Base-by-base conservation (phyloP, 2,888 invertebrate species). In the Heliconius hortense region DNA sequence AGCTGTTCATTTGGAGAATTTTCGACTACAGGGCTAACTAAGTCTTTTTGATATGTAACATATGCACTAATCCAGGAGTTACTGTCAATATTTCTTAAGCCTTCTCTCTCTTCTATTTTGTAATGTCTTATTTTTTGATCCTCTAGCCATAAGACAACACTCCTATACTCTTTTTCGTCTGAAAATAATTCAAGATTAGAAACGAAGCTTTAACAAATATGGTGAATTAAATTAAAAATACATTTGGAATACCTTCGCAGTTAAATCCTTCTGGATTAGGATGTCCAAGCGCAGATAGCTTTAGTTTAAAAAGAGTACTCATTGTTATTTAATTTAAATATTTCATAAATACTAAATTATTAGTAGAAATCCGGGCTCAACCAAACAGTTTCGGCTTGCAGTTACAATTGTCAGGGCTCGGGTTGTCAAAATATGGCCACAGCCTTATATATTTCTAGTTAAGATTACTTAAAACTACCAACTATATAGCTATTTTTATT, bases 81-180 rank as follows among this genome's bases (percentile, higher is more conserved):
- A 56, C 94, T 92, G 5, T 95, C 94, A 2, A 96, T 95, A 80
- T 96, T 95, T 64, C 97, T 95, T n/a, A 99, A 88, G 0, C 93
- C 94, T 80, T 95, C 95, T 18, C 98, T 94, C 79, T 97, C 97
- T 85, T 98, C 97, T 75, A 97, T 96, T 85, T 96, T 96, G 82
- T 98, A 98, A 81, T 96, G 96, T 18, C 98, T 96, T 80, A 99
- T 98, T 90, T 98, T 98, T 88, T 98, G 98, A 86, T 98, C 97
- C 90, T 99, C 99, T 74, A 99, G 87, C 99, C 99, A 99, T 1
- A 97, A 90, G 31, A 98, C 95, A 35, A 98, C 94, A 84, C 96
- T 97, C 71, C 97, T 95, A 85, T 97, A 97, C 83, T 97, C 96
- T 79, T 95, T 95, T 81, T 96, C 95, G 93, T 98, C 98, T 98